Evolutionary conservation across 2,888 invertebrate genomes (phyloP), one percentile per base, ranked within the genome.

Genomic region (Sclerodermus sp.): DNA sequence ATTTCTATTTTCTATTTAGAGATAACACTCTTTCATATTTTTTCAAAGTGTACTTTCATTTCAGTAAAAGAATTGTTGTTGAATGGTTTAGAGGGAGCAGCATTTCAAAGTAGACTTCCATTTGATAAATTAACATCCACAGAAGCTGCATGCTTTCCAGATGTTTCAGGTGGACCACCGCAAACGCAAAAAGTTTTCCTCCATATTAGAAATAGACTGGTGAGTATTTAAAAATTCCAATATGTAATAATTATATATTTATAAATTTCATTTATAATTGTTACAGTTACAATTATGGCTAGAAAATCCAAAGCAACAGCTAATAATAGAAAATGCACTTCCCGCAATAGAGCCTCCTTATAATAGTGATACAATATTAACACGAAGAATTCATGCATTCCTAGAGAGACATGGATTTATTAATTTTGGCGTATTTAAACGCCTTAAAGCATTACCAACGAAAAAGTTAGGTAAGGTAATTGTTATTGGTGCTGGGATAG

Each of bases 341-440:
- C 87, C 90, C 32, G 88, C 89, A 71, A 87, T 98, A 78, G 89
- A 90, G 48, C 83, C 91, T 5, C 97, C 98, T 0, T 98, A 93
- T 71, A 96, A 96, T 77, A 93, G 92, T 71, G 96, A 98, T 79
- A 86, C 88, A 3, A 86, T 87, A 8, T 79, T 98, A 16, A 86
- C 96, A 1, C 84, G 87, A 72, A 85, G 96, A 59, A 86, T 93
- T 29, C 95, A 95, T 80, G 89, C 91, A 0, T 99, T 92, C 78
- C 82, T 99, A 32, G 94, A 97, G 71, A 85, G 99, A 39, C 94
- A 97, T 79, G 97, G 98, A 1, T 95, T 92, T 69, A 96, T 99
- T 57, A 99, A 99, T 81, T 98, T 94, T 82, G 99, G 99, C 0
- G 89, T 96, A 43, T 99, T 94, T 79, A 93, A 95, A 74, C 83